These are phyloP conservation scores for Lepidochrysops patricia DNA, from an alignment of 2,888 invertebrate genomes.

Conservation along the genomic window DNA sequence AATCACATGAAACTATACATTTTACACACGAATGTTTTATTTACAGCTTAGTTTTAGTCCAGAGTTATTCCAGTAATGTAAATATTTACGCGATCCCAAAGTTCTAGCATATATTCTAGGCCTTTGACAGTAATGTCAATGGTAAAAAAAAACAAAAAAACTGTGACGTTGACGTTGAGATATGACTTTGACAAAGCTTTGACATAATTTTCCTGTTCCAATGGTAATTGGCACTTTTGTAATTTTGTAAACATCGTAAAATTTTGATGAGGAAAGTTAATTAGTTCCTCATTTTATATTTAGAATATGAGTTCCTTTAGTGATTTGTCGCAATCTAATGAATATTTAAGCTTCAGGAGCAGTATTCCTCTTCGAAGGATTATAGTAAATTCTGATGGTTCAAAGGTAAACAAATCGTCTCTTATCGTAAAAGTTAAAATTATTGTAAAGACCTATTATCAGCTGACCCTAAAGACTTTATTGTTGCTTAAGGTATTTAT, in stretches of 20 bases:
- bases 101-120: too few species aligned
- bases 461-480: not conserved
- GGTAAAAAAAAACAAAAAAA: too few species aligned
- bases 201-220: too few species aligned
- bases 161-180: too few species aligned
- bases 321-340: conserved; percentile 82
- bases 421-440: not conserved
- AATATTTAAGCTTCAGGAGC: conserved; percentile 86
- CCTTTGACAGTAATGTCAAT: too few species aligned
- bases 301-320: conserved; percentile 77
- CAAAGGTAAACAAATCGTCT: conserved; percentile 75
- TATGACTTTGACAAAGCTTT: too few species aligned
- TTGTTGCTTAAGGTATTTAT: not conserved
- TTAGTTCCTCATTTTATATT: not conserved
- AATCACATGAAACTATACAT: too few species aligned
- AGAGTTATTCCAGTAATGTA: too few species aligned
- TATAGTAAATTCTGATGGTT: conserved; percentile 84
- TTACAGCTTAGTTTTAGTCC: too few species aligned
- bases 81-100: too few species aligned
- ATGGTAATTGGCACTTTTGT: too few species aligned
- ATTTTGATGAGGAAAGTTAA: not conserved
- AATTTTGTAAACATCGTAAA: not conserved
- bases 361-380: conserved; percentile 84
- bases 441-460: not conserved
- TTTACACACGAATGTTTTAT: too few species aligned